These are phyloP conservation scores for Hypselothyrea guttata DNA, from an alignment of 2,888 invertebrate genomes.

Conservation along the genomic window DNA sequence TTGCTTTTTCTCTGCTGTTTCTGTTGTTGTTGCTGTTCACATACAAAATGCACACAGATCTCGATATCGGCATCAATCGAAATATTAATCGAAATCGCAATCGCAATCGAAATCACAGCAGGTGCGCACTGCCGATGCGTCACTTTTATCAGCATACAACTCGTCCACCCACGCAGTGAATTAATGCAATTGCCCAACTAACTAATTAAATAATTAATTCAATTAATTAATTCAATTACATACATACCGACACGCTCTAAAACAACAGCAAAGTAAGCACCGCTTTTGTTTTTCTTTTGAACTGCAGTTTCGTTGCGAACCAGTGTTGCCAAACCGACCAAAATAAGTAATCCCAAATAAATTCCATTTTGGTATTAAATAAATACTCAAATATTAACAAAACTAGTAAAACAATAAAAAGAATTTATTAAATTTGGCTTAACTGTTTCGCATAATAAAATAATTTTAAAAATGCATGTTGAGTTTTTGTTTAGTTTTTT, in stretches of 20 bases:
- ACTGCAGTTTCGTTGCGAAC: conserved; percentile 23
- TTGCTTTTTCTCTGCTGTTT: conserved; percentile 45
- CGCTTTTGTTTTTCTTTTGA: conserved; percentile 43
- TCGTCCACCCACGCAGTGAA: conserved; percentile 73
- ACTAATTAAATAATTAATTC: background rate
- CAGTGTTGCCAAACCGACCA: too few relatives aligned
- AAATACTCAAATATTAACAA: too few relatives aligned
- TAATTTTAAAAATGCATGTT: conserved; percentile 26
- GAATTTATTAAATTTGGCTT: too few relatives aligned
- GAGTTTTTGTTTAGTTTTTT: conserved; percentile 50
- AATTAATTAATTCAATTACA: conserved; percentile 40
- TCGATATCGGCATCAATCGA: conserved; percentile 50
- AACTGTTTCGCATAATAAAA: background rate
- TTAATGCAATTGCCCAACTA: conserved; percentile 19
- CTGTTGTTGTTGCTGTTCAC: conserved; percentile 40
- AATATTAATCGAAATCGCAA: conserved; percentile 46
- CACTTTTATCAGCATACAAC: conserved; percentile 68
- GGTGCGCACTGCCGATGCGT: conserved; percentile 53
- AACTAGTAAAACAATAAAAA: too few relatives aligned
- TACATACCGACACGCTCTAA: conserved; percentile 32
- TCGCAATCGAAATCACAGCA: conserved; percentile 51
- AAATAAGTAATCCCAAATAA: too few relatives aligned
- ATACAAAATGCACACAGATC: conserved; percentile 68
- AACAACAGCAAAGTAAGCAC: conserved; percentile 71
- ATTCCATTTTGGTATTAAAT: too few relatives aligned